phyloP scores from a whole-genome alignment of 2,113 vertebrate species.

The Potamarius usumacintae region DNA sequence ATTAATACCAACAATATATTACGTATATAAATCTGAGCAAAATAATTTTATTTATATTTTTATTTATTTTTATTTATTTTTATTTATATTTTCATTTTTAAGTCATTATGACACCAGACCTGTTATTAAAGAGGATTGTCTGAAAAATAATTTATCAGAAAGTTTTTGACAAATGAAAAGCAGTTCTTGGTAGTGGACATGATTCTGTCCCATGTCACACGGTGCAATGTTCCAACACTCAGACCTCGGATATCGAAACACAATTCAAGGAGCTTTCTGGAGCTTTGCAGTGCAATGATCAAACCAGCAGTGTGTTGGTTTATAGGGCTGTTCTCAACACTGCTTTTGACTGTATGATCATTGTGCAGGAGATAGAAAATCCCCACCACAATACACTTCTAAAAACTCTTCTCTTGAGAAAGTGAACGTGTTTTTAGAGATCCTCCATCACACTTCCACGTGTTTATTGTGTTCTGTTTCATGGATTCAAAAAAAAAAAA shows the following conservation, averaged over 20 bases:
- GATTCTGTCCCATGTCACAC: neutral
- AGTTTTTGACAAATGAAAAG: neutral
- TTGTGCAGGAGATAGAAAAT: constrained; percentile 10
- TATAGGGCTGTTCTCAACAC: no score
- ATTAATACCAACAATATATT: neutral
- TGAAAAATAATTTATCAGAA: neutral
- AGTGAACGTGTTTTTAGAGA: constrained; percentile 41
- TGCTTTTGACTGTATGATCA: neutral
- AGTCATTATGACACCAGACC: neutral
- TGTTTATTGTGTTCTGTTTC: constrained; percentile 30
- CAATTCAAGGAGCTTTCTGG: neutral
- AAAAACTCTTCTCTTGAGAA: constrained; percentile 36
- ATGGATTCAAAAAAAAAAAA: constrained; percentile 40
- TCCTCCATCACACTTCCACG: constrained; percentile 23
- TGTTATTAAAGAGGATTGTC: neutral
- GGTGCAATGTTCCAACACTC: neutral
- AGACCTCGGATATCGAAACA: neutral
- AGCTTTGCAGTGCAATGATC: neutral
- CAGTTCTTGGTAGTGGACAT: neutral
- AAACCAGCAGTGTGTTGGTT: neutral
- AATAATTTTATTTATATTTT: neutral
- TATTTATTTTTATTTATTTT: no score
- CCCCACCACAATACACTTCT: neutral
- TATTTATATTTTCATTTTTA: neutral
- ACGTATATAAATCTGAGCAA: neutral